Percentiles rank a stretch among this genome's conserved stretches.
These are phyloP conservation scores for Pasiphila rectangulata DNA, from an alignment of 2,888 invertebrate species.

Conservation along the genomic window DNA sequence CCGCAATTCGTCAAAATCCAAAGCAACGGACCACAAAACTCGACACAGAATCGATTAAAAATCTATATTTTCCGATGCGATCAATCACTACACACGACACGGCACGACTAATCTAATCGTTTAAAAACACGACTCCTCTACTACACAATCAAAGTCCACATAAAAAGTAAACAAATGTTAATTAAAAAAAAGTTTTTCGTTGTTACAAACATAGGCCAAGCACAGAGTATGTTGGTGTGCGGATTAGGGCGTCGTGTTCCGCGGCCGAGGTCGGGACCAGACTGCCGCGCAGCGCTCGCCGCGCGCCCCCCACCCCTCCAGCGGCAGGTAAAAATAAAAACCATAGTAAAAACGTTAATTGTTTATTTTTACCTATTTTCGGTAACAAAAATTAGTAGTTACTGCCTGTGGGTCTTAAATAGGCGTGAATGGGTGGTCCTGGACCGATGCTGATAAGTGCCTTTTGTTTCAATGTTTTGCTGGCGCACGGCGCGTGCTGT, in stretches of 20 bases:
- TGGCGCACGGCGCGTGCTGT: slow-evolving; percentile 26
- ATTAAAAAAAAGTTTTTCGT: slow-evolving; percentile 34
- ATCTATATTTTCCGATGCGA: slow-evolving; percentile 49
- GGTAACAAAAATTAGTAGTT: slow-evolving; percentile 28
- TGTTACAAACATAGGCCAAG: slow-evolving; percentile 45
- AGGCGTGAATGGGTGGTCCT: slow-evolving; percentile 32
- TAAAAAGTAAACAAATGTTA: slow-evolving; percentile 20
- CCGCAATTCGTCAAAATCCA: slow-evolving; percentile 66
- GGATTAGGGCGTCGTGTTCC: slow-evolving; percentile 36
- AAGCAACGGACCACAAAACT: slow-evolving; percentile 41
- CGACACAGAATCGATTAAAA: slow-evolving; percentile 47
- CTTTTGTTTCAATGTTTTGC: slow-evolving; percentile 26
- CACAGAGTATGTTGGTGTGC: slow-evolving; percentile 27
- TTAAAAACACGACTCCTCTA: slow-evolving; percentile 41
- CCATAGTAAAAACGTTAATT: slow-evolving; percentile 40
- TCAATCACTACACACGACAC: slow-evolving; percentile 66
- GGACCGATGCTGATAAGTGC: slow-evolving; percentile 18
- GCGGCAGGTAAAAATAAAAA: slow-evolving; percentile 73
- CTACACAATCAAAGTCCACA: slow-evolving; percentile 42
- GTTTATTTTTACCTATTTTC: slow-evolving; percentile 37
- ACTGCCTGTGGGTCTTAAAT: slow-evolving; percentile 16
- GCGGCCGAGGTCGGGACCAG: slow-evolving; percentile 53
- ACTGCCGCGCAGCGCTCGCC: slow-evolving; percentile 70
- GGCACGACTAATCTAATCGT: slow-evolving; percentile 66
- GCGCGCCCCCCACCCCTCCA: slow-evolving; percentile 51